These are phyloP conservation scores for Diplogasteroides magnus DNA, from an alignment of 1,140 invertebrate species.

Conservation along the genomic window DNA sequence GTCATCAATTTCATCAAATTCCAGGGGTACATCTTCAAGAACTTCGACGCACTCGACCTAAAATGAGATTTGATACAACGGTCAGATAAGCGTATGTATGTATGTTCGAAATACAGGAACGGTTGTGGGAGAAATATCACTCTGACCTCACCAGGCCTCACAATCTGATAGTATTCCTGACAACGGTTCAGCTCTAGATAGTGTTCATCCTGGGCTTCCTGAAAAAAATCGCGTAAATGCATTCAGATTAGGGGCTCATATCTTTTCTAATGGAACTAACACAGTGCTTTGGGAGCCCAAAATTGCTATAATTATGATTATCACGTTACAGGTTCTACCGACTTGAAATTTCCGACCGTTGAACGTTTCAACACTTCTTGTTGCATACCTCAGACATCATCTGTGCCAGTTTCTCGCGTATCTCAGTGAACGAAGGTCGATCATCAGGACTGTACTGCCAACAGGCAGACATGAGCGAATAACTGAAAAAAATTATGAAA, in stretches of 20 bases:
- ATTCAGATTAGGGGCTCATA: not conserved
- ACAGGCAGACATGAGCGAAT: constrained; percentile 48
- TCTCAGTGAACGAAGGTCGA: constrained; percentile 39
- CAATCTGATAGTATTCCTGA: too few species aligned
- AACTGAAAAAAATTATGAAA: constrained; percentile 38
- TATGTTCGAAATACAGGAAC: too few species aligned
- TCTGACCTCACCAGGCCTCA: too few species aligned
- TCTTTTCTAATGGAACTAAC: not conserved
- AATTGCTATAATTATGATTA: constrained; percentile 33
- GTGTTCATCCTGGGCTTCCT: not conserved
- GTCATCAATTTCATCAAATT: too few species aligned
- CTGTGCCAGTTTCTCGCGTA: constrained; percentile 46
- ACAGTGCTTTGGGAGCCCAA: not conserved
- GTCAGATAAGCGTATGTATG: too few species aligned
- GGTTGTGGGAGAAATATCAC: too few species aligned
- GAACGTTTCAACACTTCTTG: constrained; percentile 44
- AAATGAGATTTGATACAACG: too few species aligned
- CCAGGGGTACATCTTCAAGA: too few species aligned
- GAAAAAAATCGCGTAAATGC: not conserved
- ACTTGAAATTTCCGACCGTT: constrained; percentile 53
- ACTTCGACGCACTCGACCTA: too few species aligned
- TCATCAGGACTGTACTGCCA: constrained; percentile 42
- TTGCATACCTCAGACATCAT: constrained; percentile 43
- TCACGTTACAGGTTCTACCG: constrained; percentile 52
- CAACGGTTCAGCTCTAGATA: not conserved